A percentile compares a stretch with the other conserved stretches of the same genome.
Conservation (phyloP, 2,797 vertebrate species). For the Coilia nasus region DNA sequence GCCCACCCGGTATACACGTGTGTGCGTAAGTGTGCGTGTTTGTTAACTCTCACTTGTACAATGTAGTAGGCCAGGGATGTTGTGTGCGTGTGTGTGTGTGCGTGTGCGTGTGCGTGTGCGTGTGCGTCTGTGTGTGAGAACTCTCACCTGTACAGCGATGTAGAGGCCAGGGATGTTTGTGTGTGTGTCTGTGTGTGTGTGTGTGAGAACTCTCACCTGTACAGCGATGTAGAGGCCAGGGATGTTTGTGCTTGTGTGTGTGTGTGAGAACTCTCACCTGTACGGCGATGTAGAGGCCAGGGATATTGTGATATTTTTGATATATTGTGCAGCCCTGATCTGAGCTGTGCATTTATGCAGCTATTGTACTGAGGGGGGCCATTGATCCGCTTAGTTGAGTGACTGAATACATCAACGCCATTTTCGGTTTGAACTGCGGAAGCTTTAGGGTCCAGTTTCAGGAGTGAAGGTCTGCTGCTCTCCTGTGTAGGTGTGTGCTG, state of each 20-base stretch:
- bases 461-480: background rate
- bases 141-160: slow-evolving; percentile 87
- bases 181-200: background rate
- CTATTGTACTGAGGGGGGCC: too few species aligned
- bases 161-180: slow-evolving; percentile 90
- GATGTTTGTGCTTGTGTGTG: slow-evolving; percentile 46
- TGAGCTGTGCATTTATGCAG: slow-evolving; percentile 74
- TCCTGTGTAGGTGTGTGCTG: too few species aligned
- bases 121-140: background rate
- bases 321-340: too few species aligned
- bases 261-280: slow-evolving; percentile 73
- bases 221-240: slow-evolving; percentile 90
- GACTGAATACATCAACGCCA: background rate
- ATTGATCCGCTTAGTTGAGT: background rate
- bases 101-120: background rate
- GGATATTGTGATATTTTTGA: too few species aligned
- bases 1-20: background rate
- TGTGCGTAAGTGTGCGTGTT: background rate
- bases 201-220: slow-evolving; percentile 72
- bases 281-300: slow-evolving; percentile 89
- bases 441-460: background rate
- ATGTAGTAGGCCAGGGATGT: too few species aligned
- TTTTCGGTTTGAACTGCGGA: background rate
- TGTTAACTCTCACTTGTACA: slow-evolving; percentile 77
- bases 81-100: background rate